Base-by-base conservation (phyloP, 2,113 vertebrate genomes). In the Nothoprocta perdicaria region DNA sequence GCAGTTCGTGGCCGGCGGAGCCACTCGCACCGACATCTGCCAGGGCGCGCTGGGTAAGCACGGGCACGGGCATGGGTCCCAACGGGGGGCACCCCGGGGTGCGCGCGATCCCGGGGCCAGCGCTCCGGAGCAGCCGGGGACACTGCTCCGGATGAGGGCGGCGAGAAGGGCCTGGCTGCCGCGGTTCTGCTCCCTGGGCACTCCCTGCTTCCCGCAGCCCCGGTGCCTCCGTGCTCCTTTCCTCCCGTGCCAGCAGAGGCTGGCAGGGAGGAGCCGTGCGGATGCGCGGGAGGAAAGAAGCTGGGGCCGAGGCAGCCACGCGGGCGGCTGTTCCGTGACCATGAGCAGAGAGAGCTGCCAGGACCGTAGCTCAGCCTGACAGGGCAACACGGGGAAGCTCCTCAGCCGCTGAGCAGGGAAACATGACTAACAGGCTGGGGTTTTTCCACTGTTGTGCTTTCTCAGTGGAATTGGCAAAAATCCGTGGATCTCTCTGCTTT, bases 11-110 rank as follows among this genome's bases (percentile, higher is more conserved):
- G 35, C 79, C 0, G 9, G 91, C 0, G 87, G 94, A 82, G 94
- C 95, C 81, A 95, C 95, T 8, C 93, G 94, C 55, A 95, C 89
- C 0, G 95, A 95, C 75, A 95, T 96, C 89, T 96, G 95, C 93
- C 95, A 96, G 14, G 95, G 95, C 2, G 91, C 95, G 29, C 35
- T 96, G 73, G 95, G 95, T 96, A 92, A 96, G 52, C 52, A 8
- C 45, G 45, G 45, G 45, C 45, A 13, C 2, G 33, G 40, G 35
- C 57, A 83, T 8, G 35, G 35, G n/a, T n/a, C n/a, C n/a, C n/a
- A n/a, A n/a, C n/a, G 7, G 35, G 35, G 35, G 7, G 35, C 35
- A 38, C 35, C 35, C 35, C 35, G 35, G 35, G 35, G 35, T 38
- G 35, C 35, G 35, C 6, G 35, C 35, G 18, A 9, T 38, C 10